phyloP scores from a whole-genome alignment of 2,113 vertebrate genomes.

The Galemys pyrenaicus region DNA sequence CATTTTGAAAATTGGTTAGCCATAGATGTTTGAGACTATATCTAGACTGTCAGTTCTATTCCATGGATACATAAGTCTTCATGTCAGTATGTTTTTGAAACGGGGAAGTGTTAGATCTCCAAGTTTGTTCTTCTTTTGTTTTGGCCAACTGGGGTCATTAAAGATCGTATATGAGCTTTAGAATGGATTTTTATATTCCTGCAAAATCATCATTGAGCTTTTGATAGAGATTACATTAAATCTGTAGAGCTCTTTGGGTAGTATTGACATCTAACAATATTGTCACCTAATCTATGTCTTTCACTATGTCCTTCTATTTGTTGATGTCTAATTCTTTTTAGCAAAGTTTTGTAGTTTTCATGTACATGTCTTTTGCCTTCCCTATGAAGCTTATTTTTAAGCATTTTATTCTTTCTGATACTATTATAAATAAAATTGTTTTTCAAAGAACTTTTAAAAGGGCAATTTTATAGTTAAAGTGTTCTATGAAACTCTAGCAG shows the following conservation, averaged over 20 bases:
- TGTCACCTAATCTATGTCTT: neutral
- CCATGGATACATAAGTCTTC: too few species aligned
- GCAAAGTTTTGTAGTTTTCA: neutral
- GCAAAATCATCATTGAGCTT: neutral
- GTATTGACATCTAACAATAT: neutral
- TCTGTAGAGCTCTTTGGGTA: neutral
- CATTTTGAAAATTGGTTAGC: neutral
- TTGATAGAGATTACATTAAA: neutral
- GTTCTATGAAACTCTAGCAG: neutral
- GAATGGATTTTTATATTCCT: slow-evolving; percentile 15
- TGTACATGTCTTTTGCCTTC: neutral
- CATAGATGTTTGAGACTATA: neutral
- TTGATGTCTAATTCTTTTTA: slow-evolving; percentile 5
- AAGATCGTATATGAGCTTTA: neutral
- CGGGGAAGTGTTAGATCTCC: neutral
- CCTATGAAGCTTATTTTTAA: neutral
- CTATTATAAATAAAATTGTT: neutral
- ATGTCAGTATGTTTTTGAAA: slow-evolving; percentile 10
- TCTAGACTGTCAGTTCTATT: too few species aligned
- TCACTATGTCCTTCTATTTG: too few species aligned
- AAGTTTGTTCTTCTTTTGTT: neutral
- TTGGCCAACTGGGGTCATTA: neutral
- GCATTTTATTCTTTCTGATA: slow-evolving; percentile 13
- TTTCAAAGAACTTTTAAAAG: slow-evolving; percentile 13
- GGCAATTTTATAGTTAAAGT: neutral